Base-by-base conservation (phyloP, 2,113 vertebrate species). In the Lagopus leucura region DNA sequence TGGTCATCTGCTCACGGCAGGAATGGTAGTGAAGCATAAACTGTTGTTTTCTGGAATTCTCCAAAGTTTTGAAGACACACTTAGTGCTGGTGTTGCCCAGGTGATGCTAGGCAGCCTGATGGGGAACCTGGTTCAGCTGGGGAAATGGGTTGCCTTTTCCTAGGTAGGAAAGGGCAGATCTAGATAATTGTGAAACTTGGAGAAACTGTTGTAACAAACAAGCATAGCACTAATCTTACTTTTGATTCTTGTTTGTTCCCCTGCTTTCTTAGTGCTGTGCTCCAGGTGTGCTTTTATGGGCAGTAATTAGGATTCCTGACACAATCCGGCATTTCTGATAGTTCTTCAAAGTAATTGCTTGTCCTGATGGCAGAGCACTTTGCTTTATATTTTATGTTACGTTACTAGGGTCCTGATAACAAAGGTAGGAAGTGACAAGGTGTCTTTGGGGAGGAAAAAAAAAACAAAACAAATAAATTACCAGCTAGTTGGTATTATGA, bases 191-290 rank as follows among this genome's bases (percentile, higher is more conserved):
- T 54, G 27, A 54, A 25, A 27, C 24, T 54, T 54, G 27, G 13
- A 30, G 54, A 18, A 52, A 15, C 25, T 52, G 24, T 52, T 30
- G 5, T 55, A 30, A 55, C 27, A 30, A 16, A 10, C 52, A 55
- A 55, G 36, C 2, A 2, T 1, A 1, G 0, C 0, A 5, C 43
- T n/a, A 11, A 15, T 3, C 42, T 86, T 72, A 18, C 6, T 66
- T 85, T 80, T 32, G 16, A 14, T 60, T 86, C 57, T 69, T 34
- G 20, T 19, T 47, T 1, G 1, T 40, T 76, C 79, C 4, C 11
- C 40, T 82, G 4, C 1, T 6, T 25, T 74, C 66, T 20, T 55
- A 61, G 5, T 21, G 8, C 58, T 67, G 11, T 55, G 24, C n/a
- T 32, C 13, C 15, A 60, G 8, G 16, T 10, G 2, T 30, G 14